Conservation (phyloP, 2,113 vertebrate species). For the Catharus minimus region DNA sequence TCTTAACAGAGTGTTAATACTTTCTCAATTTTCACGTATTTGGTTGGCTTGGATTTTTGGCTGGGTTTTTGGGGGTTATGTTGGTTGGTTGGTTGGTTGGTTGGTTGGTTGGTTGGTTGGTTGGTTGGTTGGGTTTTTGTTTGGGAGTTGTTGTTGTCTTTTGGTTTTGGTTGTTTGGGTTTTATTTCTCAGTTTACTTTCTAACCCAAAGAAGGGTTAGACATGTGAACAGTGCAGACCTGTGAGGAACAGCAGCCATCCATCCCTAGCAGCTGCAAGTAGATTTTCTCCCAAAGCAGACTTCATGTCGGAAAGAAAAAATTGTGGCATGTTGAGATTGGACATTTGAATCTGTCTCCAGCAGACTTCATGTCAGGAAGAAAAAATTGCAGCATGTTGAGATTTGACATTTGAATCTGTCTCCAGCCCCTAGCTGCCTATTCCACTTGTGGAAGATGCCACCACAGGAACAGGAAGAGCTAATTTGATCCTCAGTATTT, state of each 20-base stretch:
- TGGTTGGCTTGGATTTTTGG: neutral
- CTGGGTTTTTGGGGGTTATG: neutral
- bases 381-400: neutral
- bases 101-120: neutral
- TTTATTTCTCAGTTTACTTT: neutral
- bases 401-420: neutral
- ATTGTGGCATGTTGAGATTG: neutral
- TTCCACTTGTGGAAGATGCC: neutral
- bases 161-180: neutral
- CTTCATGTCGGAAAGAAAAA: neutral
- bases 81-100: neutral
- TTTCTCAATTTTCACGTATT: neutral
- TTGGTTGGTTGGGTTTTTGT: neutral
- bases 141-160: neutral
- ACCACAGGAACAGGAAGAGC: neutral
- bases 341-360: neutral
- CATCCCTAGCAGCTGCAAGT: neutral
- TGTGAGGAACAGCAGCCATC: neutral
- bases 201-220: neutral
- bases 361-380: rapidly evolving
- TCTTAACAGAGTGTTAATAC: neutral
- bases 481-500: neutral
- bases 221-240: neutral
- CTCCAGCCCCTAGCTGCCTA: neutral
- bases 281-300: neutral